Conservation (phyloP, 92 coral and sea anemone species). For the Diadumene lineata region DNA sequence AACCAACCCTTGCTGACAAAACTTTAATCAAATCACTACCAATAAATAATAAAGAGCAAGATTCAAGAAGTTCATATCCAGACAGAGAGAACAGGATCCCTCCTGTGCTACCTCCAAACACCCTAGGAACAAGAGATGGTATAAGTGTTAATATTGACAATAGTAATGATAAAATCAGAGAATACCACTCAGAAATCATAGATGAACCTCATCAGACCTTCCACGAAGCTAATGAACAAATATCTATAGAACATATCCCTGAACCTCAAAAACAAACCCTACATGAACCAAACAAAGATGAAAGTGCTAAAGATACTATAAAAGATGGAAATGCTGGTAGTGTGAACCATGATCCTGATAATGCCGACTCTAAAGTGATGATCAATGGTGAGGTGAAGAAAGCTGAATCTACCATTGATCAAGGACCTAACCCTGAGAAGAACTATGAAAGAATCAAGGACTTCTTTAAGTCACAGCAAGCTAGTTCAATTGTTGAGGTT, state of each 20-base stretch:
- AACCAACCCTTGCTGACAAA: constrained; percentile 55
- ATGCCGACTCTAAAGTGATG: constrained; percentile 59
- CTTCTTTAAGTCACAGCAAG: constrained; percentile 90
- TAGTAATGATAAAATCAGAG: constrained; percentile 20
- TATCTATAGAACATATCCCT: constrained; percentile 22
- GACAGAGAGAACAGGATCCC: constrained; percentile 6
- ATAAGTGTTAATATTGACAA: constrained; percentile 4
- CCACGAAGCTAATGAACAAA: constrained; percentile 29
- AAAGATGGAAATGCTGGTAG: background rate
- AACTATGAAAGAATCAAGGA: constrained; percentile 88
- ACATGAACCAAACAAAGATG: background rate
- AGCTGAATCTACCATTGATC: constrained; percentile 71
- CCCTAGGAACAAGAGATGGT: constrained; percentile 35
- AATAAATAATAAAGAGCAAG: constrained; percentile 19
- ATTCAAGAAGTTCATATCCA: background rate
- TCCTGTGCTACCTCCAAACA: constrained; percentile 27
- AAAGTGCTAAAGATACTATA: background rate
- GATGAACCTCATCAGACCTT: constrained; percentile 5
- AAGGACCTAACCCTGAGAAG: constrained; percentile 77
- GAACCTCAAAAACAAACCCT: background rate
- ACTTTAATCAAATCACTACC: constrained; percentile 58
- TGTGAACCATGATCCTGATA: background rate
- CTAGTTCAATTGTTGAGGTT: constrained; percentile 93
- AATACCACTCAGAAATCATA: constrained; percentile 18
- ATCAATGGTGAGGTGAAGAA: constrained; percentile 84